Base-by-base conservation (phyloP, 2,888 invertebrate species). In the Microchrysa polita region DNA sequence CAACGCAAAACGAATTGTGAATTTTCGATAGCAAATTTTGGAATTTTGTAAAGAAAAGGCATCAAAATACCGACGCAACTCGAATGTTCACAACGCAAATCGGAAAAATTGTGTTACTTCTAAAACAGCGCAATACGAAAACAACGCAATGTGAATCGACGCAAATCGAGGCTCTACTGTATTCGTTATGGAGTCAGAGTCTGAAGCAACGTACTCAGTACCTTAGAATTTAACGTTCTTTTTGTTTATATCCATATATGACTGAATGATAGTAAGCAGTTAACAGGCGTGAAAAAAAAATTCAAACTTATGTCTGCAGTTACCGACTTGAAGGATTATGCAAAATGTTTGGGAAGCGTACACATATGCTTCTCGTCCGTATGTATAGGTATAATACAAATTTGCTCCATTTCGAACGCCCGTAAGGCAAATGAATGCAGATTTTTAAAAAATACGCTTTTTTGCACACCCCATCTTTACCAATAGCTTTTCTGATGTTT, bases 341-440 rank as follows among this genome's bases (percentile, higher is more conserved):
- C 22, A 20, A 55, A 55, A 55, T 55, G 18, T 55, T 55, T 18
- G 9, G 16, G 10, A 18, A 12, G 10, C 22, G 18, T 55, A 18
- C 10, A 14, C 1, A 55, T 1, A 55, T 2, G 20, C 10, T 55
- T 34, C 27, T 34, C 27, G 27, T 48, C 48, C 14, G 7, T 34
- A 48, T 48, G 16, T 48, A 12, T 42, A 42, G 7, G 48, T 10
- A 48, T 48, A 48, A 48, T 22, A 27, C 20, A n/a, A n/a, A n/a
- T 34, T 34, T 42, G 61, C 61, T 40, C 52, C n/a, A 67, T 53
- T 52, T 67, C 18, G n/a, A 23, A 67, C 67, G 67, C 67, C 67
- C 34, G 23, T 27, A 18, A 22, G 52, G 67, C 52, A n/a, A n/a
- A 48, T 4, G 16, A 4, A 48, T 10, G 12, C 48, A 48, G 48